Evolutionary conservation across 2,888 invertebrate genomes (phyloP).

Genomic region (Andrena haemorrhoa): DNA sequence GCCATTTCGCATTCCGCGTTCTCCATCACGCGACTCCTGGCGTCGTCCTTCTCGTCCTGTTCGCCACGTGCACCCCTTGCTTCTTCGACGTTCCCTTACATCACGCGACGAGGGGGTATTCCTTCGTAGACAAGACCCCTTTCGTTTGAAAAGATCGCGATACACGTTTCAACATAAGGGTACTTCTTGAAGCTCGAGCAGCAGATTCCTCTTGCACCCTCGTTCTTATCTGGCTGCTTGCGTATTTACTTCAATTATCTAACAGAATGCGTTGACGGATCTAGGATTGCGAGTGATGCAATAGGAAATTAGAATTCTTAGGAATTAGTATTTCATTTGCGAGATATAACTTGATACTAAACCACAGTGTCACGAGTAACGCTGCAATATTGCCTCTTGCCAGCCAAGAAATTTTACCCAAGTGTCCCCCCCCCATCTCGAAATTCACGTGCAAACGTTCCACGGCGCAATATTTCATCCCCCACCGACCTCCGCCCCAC

Average conservation of each 20-base stretch:
- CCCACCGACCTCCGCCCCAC: constrained; percentile 14
- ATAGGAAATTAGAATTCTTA: too few relatives aligned
- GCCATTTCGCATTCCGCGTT: constrained; percentile 26
- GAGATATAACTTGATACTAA: neutral
- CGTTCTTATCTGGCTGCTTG: neutral
- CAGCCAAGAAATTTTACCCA: constrained; percentile 19
- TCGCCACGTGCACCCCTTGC: neutral
- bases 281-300: too few relatives aligned
- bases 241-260: neutral
- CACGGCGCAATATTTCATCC: constrained; percentile 42
- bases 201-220: neutral
- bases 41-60: constrained; percentile 3
- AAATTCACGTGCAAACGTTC: constrained; percentile 27
- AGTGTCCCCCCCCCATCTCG: neutral
- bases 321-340: too few relatives aligned
- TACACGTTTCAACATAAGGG: constrained; percentile 13
- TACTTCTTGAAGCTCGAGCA: neutral
- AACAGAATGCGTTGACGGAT: too few relatives aligned
- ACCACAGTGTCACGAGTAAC: neutral
- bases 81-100: neutral
- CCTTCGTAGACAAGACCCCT: neutral
- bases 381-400: constrained; percentile 14
- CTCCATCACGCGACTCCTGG: neutral
- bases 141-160: constrained; percentile 18
- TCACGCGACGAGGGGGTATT: neutral